Conservation (phyloP, 2,797 vertebrate species). For the Thamnophis elegans region DNA sequence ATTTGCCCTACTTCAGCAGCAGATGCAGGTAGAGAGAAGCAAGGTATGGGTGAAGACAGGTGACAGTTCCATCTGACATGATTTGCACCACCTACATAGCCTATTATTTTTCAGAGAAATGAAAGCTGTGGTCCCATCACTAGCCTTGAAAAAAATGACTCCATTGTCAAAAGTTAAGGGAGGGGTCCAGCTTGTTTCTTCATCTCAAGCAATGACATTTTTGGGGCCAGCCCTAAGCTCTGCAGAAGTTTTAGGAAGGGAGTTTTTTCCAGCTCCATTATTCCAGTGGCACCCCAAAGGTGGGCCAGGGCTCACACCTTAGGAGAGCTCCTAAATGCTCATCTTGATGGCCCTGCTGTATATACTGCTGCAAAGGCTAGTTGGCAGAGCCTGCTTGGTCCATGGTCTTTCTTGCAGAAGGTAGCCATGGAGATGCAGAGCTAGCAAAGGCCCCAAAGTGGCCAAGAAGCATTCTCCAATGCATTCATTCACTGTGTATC, state of each 20-base stretch:
- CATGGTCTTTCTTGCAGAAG: not conserved
- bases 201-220: not conserved
- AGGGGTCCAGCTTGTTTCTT: not conserved
- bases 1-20: not conserved
- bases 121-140: not conserved
- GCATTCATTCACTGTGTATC: not conserved
- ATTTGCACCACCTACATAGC: not conserved
- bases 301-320: not conserved
- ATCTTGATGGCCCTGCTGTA: not conserved
- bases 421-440: not conserved
- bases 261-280: not conserved
- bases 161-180: not conserved
- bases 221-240: not conserved
- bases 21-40: not conserved
- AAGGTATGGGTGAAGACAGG: not conserved
- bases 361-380: not conserved
- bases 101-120: not conserved
- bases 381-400: not conserved
- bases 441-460: not conserved
- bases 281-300: not conserved
- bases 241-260: not conserved
- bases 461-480: not conserved
- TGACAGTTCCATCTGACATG: not conserved
- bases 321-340: not conserved
- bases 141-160: not conserved